Evolutionary conservation across 2,797 vertebrate genomes (phyloP).

Genomic region (Balearica regulorum): DNA sequence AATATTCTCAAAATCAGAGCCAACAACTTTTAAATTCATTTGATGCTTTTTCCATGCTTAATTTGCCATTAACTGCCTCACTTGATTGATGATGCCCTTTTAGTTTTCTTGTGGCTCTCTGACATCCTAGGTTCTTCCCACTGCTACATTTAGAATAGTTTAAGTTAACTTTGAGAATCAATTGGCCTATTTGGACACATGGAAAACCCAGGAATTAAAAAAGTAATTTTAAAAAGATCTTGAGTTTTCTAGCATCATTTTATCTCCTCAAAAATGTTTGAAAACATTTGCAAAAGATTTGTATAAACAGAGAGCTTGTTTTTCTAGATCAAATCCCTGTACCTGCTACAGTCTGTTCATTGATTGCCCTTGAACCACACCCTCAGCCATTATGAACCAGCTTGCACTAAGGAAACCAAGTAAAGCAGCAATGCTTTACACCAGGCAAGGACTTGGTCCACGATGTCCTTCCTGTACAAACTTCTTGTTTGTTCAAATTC

Average conservation of each 20-base stretch:
- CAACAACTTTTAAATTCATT: not conserved
- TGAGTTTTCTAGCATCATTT: not conserved
- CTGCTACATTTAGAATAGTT: not conserved
- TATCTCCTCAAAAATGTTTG: not conserved
- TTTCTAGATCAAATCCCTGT: not conserved
- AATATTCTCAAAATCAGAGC: not conserved
- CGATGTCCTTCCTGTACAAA: not conserved
- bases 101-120: not conserved
- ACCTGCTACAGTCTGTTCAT: not conserved
- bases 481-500: not conserved
- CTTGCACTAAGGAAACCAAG: not conserved
- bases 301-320: not conserved
- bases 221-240: not conserved
- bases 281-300: not conserved
- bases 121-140: not conserved
- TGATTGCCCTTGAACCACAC: not conserved
- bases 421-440: not conserved
- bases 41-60: conserved; percentile 19
- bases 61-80: not conserved
- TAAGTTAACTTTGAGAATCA: not conserved
- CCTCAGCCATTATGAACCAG: not conserved
- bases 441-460: not conserved
- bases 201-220: not conserved
- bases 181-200: not conserved
- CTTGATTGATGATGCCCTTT: not conserved